Evolutionary conservation across 2,113 vertebrate species (phyloP).

Genomic region (Boleophthalmus pectinirostris): DNA sequence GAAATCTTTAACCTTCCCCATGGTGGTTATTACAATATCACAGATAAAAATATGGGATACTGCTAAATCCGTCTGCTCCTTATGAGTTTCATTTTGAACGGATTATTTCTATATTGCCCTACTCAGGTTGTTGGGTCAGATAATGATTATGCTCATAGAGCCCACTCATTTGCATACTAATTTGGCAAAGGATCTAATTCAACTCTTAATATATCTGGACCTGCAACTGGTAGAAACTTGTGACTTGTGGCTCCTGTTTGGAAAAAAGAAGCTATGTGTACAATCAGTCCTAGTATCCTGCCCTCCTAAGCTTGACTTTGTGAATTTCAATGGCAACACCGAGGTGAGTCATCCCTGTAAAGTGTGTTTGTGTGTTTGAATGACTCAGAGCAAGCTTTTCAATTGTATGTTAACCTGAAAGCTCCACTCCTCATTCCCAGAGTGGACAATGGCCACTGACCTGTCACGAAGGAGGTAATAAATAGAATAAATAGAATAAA

Average conservation of each 20-base stretch:
- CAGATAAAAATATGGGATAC: no score
- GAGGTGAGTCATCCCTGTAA: constrained; percentile 70
- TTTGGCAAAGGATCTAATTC: background rate
- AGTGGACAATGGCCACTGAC: constrained; percentile 11
- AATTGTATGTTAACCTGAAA: constrained; percentile 54
- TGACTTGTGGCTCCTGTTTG: background rate
- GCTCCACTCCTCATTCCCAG: constrained; percentile 54
- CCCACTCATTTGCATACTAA: background rate
- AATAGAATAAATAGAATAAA: background rate
- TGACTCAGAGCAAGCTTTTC: constrained; percentile 62
- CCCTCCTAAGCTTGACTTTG: constrained; percentile 42
- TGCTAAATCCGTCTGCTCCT: no score
- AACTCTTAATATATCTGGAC: background rate
- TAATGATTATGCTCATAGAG: background rate
- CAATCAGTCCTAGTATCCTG: background rate
- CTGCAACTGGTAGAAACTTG: background rate
- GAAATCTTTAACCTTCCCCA: no score
- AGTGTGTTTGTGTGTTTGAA: constrained; percentile 52
- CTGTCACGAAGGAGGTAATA: constrained; percentile 5
- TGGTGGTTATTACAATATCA: no score
- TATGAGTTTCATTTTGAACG: no score
- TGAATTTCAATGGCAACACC: constrained; percentile 56
- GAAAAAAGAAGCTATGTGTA: background rate
- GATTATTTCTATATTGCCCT: no score
- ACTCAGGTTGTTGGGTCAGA: no score